Evolutionary conservation across 1,140 invertebrate genomes (phyloP).

Genomic region (Homalodisca vitripennis): DNA sequence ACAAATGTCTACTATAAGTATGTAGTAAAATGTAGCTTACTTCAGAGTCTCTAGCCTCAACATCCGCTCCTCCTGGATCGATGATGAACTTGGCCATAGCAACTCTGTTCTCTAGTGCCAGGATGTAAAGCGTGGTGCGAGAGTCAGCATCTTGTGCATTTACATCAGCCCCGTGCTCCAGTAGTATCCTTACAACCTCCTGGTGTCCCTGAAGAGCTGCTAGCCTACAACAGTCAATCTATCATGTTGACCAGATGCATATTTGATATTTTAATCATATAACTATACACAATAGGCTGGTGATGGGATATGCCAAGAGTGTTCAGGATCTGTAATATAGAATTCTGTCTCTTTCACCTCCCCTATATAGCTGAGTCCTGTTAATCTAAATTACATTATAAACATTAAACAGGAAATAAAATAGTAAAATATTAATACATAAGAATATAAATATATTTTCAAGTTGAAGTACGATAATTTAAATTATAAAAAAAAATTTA

Average conservation of each 20-base stretch:
- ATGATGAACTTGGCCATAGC: conserved; percentile 82
- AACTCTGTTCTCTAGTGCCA: conserved; percentile 87
- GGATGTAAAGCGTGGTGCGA: conserved; percentile 86
- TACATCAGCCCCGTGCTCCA: conserved; percentile 78
- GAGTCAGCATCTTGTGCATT: conserved; percentile 91
- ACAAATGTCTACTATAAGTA: no score
- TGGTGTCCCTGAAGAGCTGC: conserved; percentile 85
- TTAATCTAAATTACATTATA: no score
- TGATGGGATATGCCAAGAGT: background rate
- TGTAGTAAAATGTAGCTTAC: no score
- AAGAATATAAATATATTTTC: no score
- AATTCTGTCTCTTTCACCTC: background rate
- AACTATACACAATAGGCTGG: background rate
- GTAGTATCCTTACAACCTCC: conserved; percentile 72
- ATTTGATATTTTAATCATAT: no score
- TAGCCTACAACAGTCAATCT: conserved; percentile 59
- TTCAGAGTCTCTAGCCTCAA: conserved; percentile 86
- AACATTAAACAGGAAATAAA: no score
- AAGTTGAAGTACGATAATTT: no score
- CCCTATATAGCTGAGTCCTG: no score
- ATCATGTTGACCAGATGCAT: no score
- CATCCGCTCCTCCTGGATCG: conserved; percentile 72
- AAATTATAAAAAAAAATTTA: no score
- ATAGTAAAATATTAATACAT: no score
- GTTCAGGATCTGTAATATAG: background rate